phyloP scores from a whole-genome alignment of 2,113 vertebrate species.

The Hippocampus abdominalis region DNA sequence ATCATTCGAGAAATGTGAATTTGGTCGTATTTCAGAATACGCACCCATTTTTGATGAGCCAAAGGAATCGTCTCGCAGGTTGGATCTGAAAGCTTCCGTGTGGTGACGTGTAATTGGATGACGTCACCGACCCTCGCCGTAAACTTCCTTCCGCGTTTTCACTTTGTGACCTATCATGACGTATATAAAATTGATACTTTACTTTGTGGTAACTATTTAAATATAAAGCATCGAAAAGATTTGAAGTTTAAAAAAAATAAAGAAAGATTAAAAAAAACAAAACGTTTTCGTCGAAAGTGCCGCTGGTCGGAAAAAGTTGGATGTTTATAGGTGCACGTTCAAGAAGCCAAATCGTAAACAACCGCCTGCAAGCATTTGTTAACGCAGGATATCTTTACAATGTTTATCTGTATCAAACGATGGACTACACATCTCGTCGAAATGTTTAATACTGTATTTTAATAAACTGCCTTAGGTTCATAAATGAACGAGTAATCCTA shows the following conservation, averaged over 20 bases:
- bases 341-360: slow-evolving; percentile 35
- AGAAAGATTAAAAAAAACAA: neutral
- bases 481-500: neutral
- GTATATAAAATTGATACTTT: neutral
- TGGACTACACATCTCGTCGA: neutral
- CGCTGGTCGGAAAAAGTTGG: neutral
- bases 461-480: neutral
- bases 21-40: neutral
- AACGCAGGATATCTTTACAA: neutral
- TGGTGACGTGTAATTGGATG: slow-evolving; percentile 60
- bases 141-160: neutral
- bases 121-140: slow-evolving; percentile 13
- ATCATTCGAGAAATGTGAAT: neutral
- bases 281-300: slow-evolving; percentile 32
- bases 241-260: too few relatives aligned
- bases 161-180: neutral
- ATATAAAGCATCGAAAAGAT: too few relatives aligned
- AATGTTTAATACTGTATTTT: neutral
- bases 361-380: slow-evolving; percentile 16
- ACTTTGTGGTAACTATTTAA: neutral
- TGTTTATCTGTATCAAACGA: neutral
- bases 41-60: slow-evolving; percentile 63
- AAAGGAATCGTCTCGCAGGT: neutral
- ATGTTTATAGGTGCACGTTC: slow-evolving; percentile 26
- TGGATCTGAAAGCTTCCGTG: slow-evolving; percentile 45